Evolutionary conservation across 1,140 invertebrate species (phyloP).

Genomic region (Andricus grossulariae): DNA sequence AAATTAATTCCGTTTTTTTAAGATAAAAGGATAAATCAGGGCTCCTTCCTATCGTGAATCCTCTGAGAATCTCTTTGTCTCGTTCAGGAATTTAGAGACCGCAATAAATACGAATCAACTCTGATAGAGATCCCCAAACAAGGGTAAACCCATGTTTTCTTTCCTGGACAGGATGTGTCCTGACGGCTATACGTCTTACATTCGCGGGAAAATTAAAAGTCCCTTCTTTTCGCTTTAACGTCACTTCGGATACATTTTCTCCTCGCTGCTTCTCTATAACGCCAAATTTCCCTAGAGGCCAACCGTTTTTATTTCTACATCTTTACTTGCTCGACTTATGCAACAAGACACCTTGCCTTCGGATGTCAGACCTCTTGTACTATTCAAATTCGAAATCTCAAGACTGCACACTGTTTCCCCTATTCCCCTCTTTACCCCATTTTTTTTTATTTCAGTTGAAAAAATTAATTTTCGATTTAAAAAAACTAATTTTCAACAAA

Average conservation of each 20-base stretch:
- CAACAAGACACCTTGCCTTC: neutral
- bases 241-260: slow-evolving; percentile 34
- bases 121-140: slow-evolving; percentile 26
- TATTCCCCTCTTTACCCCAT: too few species aligned
- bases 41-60: neutral
- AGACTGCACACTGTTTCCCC: too few species aligned
- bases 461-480: too few species aligned
- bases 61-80: slow-evolving; percentile 19
- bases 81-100: slow-evolving; percentile 7
- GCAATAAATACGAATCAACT: slow-evolving; percentile 57
- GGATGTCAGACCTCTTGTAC: too few species aligned
- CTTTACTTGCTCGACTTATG: neutral
- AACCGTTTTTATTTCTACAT: too few species aligned
- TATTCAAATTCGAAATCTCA: too few species aligned
- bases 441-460: too few species aligned
- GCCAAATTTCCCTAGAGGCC: slow-evolving; percentile 55
- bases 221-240: slow-evolving; percentile 22
- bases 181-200: slow-evolving; percentile 46
- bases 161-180: slow-evolving; percentile 12
- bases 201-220: slow-evolving; percentile 58
- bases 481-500: too few species aligned
- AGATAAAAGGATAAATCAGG: neutral
- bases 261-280: slow-evolving; percentile 37
- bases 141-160: slow-evolving; percentile 16
- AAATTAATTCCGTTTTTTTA: neutral